Evolutionary conservation across 2,113 vertebrate species (phyloP), one percentile per base, ranked within the genome.

Genomic region (Acanthisitta chloris): DNA sequence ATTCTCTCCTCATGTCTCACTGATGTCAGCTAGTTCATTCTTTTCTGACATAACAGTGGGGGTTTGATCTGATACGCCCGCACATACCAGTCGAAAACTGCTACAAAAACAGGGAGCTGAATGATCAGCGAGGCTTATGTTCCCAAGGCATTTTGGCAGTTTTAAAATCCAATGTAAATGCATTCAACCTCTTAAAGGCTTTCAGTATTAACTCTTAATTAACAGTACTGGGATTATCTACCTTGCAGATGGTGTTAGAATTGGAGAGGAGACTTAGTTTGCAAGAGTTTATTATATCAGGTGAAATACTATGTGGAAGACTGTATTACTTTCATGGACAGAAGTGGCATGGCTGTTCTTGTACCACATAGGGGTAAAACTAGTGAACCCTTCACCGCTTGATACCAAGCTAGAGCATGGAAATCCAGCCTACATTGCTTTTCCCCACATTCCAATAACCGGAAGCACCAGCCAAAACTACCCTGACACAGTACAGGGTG

Each of bases 31-130:
- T 57, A 80, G 84, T 62, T 46, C 76, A 62, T 88, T 89, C 81
- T 94, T 66, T 96, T 58, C 93, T 82, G 87, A 85, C 70, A 76
- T 94, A 94, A 85, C 81, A 95, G 71, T 80, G 83, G 87, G 74
- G 69, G 79, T 49, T 90, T 94, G 81, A 94, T 93, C 61, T 87
- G 81, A 28, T 92, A 64, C 17, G 4, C 90, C 85, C 3, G 13
- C 86, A 86, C 38, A 34, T 10, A 95, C 38, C 55, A 86, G 80
- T 93, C 83, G 94, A 81, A 96, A 96, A 92, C 46, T 66, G 64
- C 88, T 78, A 66, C 69, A 90, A 62, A 93, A 92, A 59, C 55
- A 86, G 83, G 65, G 83, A 84, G 77, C 43, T 84, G 77, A 91
- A 86, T 59, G 83, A 94, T 95, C 86, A 16, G 54, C 23, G 67